These are phyloP conservation scores for Quadroppia sp. DNA, from an alignment of 2,888 invertebrate species.

Conservation along the genomic window DNA sequence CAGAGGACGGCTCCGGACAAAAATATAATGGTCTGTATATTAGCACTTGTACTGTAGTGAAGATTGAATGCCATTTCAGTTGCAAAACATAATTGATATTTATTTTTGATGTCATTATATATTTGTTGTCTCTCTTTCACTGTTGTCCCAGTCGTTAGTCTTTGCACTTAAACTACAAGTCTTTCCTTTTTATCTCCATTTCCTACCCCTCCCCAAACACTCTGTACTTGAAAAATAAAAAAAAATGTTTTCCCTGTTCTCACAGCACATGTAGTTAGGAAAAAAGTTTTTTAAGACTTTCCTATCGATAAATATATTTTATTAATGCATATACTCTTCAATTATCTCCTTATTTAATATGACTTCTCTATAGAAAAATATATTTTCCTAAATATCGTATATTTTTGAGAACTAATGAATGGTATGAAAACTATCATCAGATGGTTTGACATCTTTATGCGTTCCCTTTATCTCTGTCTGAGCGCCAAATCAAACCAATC, in stretches of 20 bases:
- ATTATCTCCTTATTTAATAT: background rate
- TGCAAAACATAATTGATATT: constrained; percentile 22
- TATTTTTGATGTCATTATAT: constrained; percentile 18
- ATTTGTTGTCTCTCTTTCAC: constrained; percentile 18
- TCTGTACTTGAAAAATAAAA: no score
- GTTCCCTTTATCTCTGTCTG: background rate
- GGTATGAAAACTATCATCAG: constrained; percentile 2
- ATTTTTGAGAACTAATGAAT: background rate
- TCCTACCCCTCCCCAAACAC: no score
- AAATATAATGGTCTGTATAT: constrained; percentile 41
- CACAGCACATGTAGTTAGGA: no score
- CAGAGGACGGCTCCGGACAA: constrained; percentile 39
- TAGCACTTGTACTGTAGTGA: background rate
- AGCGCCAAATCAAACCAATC: background rate
- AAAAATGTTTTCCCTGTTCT: no score
- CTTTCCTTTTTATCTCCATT: constrained; percentile 9
- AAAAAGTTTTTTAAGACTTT: no score
- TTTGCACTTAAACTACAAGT: background rate
- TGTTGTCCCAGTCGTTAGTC: background rate
- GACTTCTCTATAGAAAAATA: background rate
- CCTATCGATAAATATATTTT: no score
- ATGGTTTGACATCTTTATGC: constrained; percentile 13
- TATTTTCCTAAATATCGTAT: background rate
- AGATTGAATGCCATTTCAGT: background rate
- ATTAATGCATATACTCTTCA: background rate